Conservation (phyloP, 1,140 invertebrate species). For the Drosophila pandora region DNA sequence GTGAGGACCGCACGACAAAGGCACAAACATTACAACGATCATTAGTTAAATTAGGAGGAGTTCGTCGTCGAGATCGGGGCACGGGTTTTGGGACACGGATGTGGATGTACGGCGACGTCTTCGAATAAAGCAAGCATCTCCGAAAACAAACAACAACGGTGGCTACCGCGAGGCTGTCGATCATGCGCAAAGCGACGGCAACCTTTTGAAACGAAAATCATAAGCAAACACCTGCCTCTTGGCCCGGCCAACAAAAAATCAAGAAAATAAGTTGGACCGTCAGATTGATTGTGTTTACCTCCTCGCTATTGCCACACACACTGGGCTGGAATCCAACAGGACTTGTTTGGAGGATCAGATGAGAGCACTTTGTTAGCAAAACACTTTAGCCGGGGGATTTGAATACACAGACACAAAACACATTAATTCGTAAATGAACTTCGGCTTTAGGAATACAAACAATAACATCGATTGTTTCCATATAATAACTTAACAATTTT, state of each 20-base stretch:
- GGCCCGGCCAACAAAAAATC: conserved; percentile 24
- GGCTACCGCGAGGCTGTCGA: conserved; percentile 75
- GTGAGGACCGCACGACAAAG: conserved; percentile 76
- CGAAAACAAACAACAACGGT: conserved; percentile 56
- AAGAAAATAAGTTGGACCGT: conserved; percentile 14
- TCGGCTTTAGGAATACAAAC: no score
- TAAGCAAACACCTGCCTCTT: conserved; percentile 58
- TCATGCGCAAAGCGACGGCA: conserved; percentile 67
- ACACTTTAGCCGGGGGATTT: conserved; percentile 39
- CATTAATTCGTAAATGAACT: neutral
- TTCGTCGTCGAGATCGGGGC: conserved; percentile 22
- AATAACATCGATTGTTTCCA: no score
- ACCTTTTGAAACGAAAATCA: conserved; percentile 77
- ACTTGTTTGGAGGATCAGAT: conserved; percentile 39
- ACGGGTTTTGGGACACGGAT: conserved; percentile 20
- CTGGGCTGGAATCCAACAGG: conserved; percentile 44
- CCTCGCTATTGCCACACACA: conserved; percentile 17
- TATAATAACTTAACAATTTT: no score
- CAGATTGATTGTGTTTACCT: conserved; percentile 16
- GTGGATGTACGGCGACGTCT: conserved; percentile 25
- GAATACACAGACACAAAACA: conserved; percentile 17
- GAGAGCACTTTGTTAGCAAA: conserved; percentile 52
- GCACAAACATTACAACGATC: conserved; percentile 80
- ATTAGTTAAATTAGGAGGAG: conserved; percentile 77
- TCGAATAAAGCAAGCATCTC: conserved; percentile 36